Evolutionary conservation across 2,797 vertebrate species (phyloP), one percentile per base, ranked within the genome.

Genomic region (Molossus molossus): DNA sequence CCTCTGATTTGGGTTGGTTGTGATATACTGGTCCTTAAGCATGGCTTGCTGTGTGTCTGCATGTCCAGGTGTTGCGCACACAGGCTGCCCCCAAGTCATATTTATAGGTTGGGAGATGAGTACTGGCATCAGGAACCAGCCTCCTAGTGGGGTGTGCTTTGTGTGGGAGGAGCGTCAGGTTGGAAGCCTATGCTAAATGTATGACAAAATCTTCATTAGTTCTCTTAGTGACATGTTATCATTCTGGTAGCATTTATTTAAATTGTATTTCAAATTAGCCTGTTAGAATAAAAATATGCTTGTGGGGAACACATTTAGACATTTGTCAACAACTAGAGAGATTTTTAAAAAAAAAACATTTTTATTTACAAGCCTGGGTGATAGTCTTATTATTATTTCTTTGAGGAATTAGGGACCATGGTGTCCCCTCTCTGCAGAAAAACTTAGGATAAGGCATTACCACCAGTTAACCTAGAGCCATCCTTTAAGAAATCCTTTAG

Each of bases 261-360:
- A 96, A 83, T 96, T 96, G 80, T 85, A 96, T 70, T 97, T 95
- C 96, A 96, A 92, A n/a, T 7, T 94, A 96, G 87, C 96, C 97
- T 65, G 96, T 95, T 93, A 90, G 96, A 96, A 95, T 96, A 97
- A 96, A 96, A 96, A 97, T 97, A 97, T 55, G 90, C 96, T 95
- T 79, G 94, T 93, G 95, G 96, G 94, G 95, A 97, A 97, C 3
- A 0, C 87, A 93, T 97, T 98, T 98, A 94, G 97, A 73, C 91
- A 91, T 97, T 98, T 97, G 97, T 97, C 97, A 97, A 97, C 87
- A 95, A 97, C 97, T 96, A 94, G 94, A 91, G 94, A 65, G 87
- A 55, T 57, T 84, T 1, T 14, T 58, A 97, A 97, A 69, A 40
- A 7, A 60, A 60, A 21, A 98, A 60, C 9, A 62, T 21, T 91